These are phyloP conservation scores for Pygocentrus nattereri DNA, from an alignment of 2,797 vertebrate species.

Conservation along the genomic window DNA sequence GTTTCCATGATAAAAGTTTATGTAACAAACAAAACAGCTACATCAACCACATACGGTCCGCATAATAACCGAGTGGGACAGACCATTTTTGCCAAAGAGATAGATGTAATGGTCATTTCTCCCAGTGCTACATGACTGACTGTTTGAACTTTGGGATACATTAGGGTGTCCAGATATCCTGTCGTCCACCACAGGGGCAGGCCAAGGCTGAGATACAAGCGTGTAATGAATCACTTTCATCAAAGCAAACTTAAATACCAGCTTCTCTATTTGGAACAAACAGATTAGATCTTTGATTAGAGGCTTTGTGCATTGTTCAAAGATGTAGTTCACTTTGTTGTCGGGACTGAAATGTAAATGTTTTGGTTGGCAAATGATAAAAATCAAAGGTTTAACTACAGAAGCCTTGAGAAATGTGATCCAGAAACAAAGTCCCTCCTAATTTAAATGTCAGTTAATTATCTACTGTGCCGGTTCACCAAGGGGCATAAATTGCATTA, in stretches of 20 bases:
- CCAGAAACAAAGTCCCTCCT: neutral
- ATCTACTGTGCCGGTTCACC: neutral
- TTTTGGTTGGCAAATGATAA: neutral
- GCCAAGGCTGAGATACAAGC: neutral
- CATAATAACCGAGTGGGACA: too few relatives aligned
- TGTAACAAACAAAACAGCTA: too few relatives aligned
- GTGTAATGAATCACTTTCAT: neutral
- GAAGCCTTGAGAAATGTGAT: conserved; percentile 1
- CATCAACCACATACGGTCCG: too few relatives aligned
- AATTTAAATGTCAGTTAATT: conserved; percentile 41
- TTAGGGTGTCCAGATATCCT: neutral
- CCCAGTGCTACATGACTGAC: neutral
- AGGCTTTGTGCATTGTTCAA: conserved; percentile 11
- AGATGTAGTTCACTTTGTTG: neutral
- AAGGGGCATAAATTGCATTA: neutral
- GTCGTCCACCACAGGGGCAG: neutral
- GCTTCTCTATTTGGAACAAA: conserved; percentile 22
- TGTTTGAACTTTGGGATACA: neutral
- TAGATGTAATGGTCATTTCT: neutral
- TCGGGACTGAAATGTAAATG: conserved; percentile 2
- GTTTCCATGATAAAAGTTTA: too few relatives aligned
- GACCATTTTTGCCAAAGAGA: too few relatives aligned
- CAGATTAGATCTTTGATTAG: neutral
- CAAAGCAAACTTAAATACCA: conserved; percentile 23
- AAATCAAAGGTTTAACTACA: conserved; percentile 24